Evolutionary conservation across 2,113 vertebrate genomes (phyloP).

Genomic region (Cephalophus harveyi): DNA sequence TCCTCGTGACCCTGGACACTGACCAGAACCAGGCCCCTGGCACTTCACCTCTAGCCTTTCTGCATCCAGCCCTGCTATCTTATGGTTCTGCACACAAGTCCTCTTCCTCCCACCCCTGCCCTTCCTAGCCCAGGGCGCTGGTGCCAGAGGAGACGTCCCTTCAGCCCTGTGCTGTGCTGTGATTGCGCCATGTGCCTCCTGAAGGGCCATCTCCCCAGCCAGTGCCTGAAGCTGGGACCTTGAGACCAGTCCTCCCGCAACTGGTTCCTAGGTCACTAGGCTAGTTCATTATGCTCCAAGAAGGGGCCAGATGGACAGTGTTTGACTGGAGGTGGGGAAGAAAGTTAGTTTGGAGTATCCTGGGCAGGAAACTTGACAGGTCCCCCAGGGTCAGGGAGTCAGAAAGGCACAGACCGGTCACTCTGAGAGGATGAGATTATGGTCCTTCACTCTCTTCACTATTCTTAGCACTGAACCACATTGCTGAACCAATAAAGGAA

Average conservation of each 20-base stretch:
- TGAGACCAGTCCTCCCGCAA: not conserved
- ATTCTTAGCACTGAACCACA: not conserved
- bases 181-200: not conserved
- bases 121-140: not conserved
- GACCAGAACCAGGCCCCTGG: not conserved
- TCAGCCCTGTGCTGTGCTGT: not conserved
- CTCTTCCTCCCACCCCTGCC: fast-evolving
- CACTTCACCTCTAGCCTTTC: not conserved
- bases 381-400: not conserved
- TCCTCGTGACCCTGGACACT: not conserved
- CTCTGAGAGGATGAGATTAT: not conserved
- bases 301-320: not conserved
- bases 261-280: not conserved
- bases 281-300: not conserved
- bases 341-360: not conserved
- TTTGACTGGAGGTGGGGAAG: not conserved
- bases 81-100: not conserved
- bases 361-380: not conserved
- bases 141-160: not conserved
- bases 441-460: not conserved
- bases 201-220: not conserved
- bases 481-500: not conserved
- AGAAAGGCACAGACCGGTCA: not conserved
- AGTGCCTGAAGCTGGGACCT: not conserved
- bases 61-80: not conserved